Percentiles rank a stretch among this genome's conserved stretches.
Conservation (phyloP, 2,797 vertebrate species). For the Neopelma chrysocephalum region DNA sequence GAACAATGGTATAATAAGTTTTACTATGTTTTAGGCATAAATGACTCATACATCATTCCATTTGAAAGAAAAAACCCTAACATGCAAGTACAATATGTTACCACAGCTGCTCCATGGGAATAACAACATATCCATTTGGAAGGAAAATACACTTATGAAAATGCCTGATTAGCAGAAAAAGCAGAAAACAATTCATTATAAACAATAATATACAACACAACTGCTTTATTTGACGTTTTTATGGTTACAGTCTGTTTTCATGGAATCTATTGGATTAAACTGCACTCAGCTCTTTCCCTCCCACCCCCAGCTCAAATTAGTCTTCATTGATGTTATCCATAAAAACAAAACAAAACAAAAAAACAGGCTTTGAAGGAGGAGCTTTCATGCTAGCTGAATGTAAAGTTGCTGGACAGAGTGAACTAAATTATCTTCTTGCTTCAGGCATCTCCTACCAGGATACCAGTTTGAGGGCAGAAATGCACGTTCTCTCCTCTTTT, state of each 20-base stretch:
- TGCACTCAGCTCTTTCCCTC: not conserved
- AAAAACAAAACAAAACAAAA: not conserved
- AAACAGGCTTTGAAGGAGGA: not conserved
- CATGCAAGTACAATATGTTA: slow-evolving; percentile 15
- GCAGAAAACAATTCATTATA: slow-evolving; percentile 50
- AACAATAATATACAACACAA: slow-evolving; percentile 21
- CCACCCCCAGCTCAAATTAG: not conserved
- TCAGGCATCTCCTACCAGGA: not conserved
- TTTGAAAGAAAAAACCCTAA: slow-evolving; percentile 32
- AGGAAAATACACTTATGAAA: slow-evolving; percentile 50
- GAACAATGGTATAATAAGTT: slow-evolving; percentile 36
- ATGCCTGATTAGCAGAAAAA: slow-evolving; percentile 42
- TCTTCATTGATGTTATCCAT: not conserved
- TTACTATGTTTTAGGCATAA: slow-evolving; percentile 38
- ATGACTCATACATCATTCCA: slow-evolving; percentile 23
- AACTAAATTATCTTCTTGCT: not conserved
- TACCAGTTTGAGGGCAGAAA: not conserved
- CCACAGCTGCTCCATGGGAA: slow-evolving; percentile 21
- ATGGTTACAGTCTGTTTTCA: slow-evolving; percentile 23
- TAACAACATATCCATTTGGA: slow-evolving; percentile 24
- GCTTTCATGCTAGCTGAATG: not conserved
- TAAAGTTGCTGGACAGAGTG: not conserved
- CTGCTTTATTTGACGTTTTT: slow-evolving; percentile 13
- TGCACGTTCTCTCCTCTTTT: not conserved
- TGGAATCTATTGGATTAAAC: slow-evolving; percentile 12